Conservation (phyloP, 2,888 invertebrate species). For the Slavum lentiscoides region DNA sequence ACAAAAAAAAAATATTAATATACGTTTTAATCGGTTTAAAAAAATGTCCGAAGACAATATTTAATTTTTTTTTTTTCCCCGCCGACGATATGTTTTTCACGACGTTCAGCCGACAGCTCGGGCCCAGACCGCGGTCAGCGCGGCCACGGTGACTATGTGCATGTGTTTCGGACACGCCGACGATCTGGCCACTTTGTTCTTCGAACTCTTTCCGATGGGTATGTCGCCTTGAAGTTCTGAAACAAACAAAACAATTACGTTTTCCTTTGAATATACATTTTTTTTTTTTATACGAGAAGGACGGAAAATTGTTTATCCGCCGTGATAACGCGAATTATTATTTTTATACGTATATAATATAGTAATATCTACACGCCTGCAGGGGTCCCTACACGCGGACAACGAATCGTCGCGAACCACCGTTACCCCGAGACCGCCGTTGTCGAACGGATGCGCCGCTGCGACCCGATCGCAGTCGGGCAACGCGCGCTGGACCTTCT, state of each 20-base stretch:
- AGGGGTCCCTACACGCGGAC: no score
- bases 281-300: no score
- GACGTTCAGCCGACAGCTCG: conserved; percentile 41
- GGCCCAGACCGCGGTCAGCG: conserved; percentile 47
- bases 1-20: conserved; percentile 4
- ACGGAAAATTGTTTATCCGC: no score
- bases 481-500: no score
- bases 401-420: no score
- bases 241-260: neutral
- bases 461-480: no score
- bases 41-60: neutral
- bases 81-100: neutral
- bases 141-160: conserved; percentile 50
- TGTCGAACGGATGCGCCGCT: no score
- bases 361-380: no score
- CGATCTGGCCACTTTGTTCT: conserved; percentile 46
- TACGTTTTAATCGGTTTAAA: conserved; percentile 6
- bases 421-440: no score
- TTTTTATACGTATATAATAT: no score
- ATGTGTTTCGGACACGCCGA: conserved; percentile 48
- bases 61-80: neutral
- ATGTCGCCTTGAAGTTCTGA: conserved; percentile 50
- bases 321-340: no score
- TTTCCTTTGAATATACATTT: no score
- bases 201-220: conserved; percentile 46